A percentile compares a stretch with the other conserved stretches of the same genome.
These are phyloP conservation scores for Bubo scandiacus DNA, from an alignment of 2,113 vertebrate species.

Conservation along the genomic window DNA sequence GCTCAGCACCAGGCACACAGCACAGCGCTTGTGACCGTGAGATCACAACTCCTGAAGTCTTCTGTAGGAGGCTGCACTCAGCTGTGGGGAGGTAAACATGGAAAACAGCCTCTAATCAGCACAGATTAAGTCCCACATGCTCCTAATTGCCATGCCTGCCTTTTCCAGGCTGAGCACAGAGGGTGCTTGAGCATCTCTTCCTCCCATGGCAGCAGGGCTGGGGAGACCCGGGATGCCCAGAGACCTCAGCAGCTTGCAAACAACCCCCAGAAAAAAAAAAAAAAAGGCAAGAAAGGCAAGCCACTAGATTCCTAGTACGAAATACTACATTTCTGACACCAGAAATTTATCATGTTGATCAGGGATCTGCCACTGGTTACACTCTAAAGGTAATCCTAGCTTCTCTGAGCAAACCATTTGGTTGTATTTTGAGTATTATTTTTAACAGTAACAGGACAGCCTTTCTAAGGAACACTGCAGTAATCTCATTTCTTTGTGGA, in stretches of 20 bases:
- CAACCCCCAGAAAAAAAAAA: neutral
- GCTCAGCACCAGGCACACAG: neutral
- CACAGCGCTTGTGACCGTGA: rapidly evolving
- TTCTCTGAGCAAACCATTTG: neutral
- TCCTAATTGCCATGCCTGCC: conserved; percentile 8
- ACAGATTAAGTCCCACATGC: neutral
- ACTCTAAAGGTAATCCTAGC: neutral
- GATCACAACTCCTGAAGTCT: neutral
- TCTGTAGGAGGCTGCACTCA: neutral
- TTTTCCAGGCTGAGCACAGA: neutral
- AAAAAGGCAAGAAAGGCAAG: neutral
- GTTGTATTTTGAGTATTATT: neutral
- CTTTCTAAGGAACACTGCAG: neutral
- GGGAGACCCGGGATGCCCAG: neutral
- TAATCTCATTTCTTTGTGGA: neutral
- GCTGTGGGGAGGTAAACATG: neutral
- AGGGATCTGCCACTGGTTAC: neutral
- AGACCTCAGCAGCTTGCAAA: neutral
- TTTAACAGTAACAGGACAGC: neutral
- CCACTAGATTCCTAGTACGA: neutral
- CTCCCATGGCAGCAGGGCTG: neutral
- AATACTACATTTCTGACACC: neutral
- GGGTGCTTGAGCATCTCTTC: neutral
- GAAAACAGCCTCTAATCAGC: neutral
- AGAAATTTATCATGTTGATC: rapidly evolving